Conservation (phyloP, 2,888 invertebrate genomes). For the Athalia rosae region DNA sequence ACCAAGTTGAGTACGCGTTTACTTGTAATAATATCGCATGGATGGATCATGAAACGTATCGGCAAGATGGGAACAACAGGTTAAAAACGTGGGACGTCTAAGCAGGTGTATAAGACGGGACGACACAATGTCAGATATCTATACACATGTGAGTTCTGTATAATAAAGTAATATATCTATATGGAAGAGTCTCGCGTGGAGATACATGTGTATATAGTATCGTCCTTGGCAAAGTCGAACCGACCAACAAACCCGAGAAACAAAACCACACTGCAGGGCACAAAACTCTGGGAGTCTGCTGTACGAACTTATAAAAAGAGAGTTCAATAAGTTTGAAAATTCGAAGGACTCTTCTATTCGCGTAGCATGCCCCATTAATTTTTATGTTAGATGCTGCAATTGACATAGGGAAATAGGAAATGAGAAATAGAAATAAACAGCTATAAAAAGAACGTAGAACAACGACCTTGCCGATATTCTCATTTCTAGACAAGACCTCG, state of each 20-base stretch:
- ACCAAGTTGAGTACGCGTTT: no score
- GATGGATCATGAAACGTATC: background rate
- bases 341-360: slow-evolving; percentile 28
- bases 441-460: slow-evolving; percentile 25
- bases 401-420: slow-evolving; percentile 1
- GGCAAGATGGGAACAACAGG: slow-evolving; percentile 16
- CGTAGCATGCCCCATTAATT: background rate
- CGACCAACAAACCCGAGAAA: slow-evolving; percentile 34
- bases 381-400: background rate
- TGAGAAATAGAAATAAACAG: slow-evolving; percentile 1
- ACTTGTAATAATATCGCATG: background rate
- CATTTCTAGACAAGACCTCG: slow-evolving; percentile 30
- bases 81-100: slow-evolving; percentile 38
- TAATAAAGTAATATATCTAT: background rate
- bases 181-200: slow-evolving; percentile 21
- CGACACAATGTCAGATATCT: background rate
- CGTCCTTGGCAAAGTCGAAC: slow-evolving; percentile 48
- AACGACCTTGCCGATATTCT: slow-evolving; percentile 35
- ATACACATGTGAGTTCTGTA: background rate
- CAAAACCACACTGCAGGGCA: background rate
- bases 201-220: slow-evolving; percentile 21
- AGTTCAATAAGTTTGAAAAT: slow-evolving; percentile 3
- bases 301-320: slow-evolving; percentile 3
- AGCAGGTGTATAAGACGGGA: slow-evolving; percentile 28
- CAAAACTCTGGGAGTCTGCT: background rate